phyloP scores from a whole-genome alignment of 2,888 invertebrate species.

The Crioceris asparagi region DNA sequence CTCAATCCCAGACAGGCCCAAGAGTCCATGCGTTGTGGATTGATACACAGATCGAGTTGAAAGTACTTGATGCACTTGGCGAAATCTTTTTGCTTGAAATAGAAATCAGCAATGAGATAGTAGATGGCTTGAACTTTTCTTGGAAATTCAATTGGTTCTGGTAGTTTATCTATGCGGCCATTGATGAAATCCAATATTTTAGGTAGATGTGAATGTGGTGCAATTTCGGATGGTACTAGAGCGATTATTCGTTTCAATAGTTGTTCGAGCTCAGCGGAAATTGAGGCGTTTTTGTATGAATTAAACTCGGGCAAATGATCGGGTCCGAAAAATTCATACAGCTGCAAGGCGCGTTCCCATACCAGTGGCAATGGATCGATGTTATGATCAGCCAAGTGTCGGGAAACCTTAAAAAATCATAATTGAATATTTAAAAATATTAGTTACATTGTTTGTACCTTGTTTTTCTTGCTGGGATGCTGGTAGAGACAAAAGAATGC shows the following conservation, averaged over 20 bases:
- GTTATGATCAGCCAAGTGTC: constrained; percentile 66
- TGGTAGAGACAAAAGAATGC: constrained; percentile 76
- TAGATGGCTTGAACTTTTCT: constrained; percentile 55
- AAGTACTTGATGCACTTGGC: constrained; percentile 66
- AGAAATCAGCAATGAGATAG: constrained; percentile 85
- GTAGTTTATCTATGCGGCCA: constrained; percentile 23
- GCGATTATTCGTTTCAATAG: constrained; percentile 59
- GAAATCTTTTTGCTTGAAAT: constrained; percentile 79
- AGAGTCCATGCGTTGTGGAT: constrained; percentile 72
- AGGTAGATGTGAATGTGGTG: constrained; percentile 51
- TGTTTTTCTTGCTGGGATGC: constrained; percentile 63
- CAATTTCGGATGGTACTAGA: constrained; percentile 56
- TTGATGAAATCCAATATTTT: constrained; percentile 29
- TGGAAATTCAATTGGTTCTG: constrained; percentile 32
- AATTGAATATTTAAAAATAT: not conserved
- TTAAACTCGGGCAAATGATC: constrained; percentile 72
- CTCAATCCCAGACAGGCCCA: constrained; percentile 88
- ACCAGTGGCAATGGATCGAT: constrained; percentile 56
- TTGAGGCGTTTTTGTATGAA: constrained; percentile 60
- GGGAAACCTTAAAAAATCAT: constrained; percentile 35
- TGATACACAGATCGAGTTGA: constrained; percentile 69
- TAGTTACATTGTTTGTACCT: constrained; percentile 30
- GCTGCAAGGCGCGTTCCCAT: constrained; percentile 62
- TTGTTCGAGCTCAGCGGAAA: constrained; percentile 72
- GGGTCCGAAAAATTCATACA: constrained; percentile 75